phyloP scores from a whole-genome alignment of 2,113 vertebrate genomes.

The Elaphurus davidianus region DNA sequence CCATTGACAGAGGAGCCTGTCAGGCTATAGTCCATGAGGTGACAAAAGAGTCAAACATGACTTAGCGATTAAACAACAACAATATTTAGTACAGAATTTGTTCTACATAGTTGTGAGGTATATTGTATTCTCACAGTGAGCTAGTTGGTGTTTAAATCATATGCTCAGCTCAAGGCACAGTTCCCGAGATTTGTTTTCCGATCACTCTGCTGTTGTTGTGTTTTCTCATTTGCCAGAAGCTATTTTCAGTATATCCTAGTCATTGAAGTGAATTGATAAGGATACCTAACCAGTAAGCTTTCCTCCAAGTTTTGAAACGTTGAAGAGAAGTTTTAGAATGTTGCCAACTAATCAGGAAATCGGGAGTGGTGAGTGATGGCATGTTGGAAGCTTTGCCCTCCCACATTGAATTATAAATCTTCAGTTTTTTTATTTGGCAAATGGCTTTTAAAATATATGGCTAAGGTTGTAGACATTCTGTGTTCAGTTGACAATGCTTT shows the following conservation, averaged over 20 bases:
- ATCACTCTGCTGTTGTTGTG: neutral
- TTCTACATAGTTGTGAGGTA: neutral
- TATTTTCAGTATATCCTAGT: neutral
- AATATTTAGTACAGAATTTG: neutral
- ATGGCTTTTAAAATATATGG: neutral
- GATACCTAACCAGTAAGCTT: neutral
- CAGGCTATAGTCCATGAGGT: neutral
- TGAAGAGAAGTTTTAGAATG: neutral
- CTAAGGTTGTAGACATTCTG: neutral
- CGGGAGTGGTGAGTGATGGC: neutral
- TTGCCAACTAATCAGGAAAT: neutral
- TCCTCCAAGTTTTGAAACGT: neutral
- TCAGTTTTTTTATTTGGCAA: neutral
- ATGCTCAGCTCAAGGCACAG: neutral
- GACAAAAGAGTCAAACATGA: neutral
- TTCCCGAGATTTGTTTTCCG: neutral
- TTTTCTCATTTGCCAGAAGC: neutral
- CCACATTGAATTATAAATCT: neutral
- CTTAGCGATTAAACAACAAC: neutral
- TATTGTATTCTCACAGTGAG: neutral
- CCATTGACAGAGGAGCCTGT: neutral
- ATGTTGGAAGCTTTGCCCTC: neutral
- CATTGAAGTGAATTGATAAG: neutral
- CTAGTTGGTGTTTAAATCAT: neutral
- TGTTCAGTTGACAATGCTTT: neutral